Percentiles rank a stretch among this genome's conserved stretches.
These are phyloP conservation scores for Aulostomus chinensis DNA, from an alignment of 2,797 vertebrate genomes.

Conservation along the genomic window DNA sequence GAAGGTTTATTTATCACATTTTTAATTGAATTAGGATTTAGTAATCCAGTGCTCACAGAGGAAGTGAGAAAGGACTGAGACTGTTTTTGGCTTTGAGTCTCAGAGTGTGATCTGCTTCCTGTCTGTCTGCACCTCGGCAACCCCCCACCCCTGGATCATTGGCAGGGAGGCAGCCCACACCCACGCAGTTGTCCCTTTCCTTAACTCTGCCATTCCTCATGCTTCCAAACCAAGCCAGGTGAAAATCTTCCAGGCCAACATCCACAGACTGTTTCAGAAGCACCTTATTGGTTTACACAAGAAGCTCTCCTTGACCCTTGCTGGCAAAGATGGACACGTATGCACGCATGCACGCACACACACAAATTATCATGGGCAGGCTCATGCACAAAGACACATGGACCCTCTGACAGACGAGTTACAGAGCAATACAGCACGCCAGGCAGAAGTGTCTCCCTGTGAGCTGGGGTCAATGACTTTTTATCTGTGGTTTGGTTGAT, in stretches of 20 bases:
- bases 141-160: conserved; percentile 30
- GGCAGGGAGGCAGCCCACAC: conserved; percentile 25
- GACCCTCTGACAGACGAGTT: conserved; percentile 58
- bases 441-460: conserved; percentile 44
- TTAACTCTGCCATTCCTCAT: not conserved
- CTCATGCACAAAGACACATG: conserved; percentile 6
- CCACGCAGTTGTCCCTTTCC: conserved; percentile 36
- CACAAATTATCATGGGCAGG: conserved; percentile 33
- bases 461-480: conserved; percentile 52
- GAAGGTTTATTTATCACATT: no score
- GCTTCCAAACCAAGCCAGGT: conserved; percentile 37
- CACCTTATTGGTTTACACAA: conserved; percentile 33
- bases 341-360: no score
- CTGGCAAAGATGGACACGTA: conserved; percentile 32
- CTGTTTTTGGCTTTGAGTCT: conserved; percentile 16
- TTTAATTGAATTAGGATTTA: not conserved
- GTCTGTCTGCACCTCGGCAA: conserved; percentile 70
- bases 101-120: conserved; percentile 60
- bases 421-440: conserved; percentile 48
- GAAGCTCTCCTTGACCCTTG: conserved; percentile 32
- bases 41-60: not conserved
- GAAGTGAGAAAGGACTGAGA: conserved; percentile 15
- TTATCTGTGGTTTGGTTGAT: conserved; percentile 66
- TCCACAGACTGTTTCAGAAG: conserved; percentile 36
- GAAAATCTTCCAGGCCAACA: conserved; percentile 44